Conservation (phyloP, 2,888 invertebrate genomes). For the Hyppa rectilinea region DNA sequence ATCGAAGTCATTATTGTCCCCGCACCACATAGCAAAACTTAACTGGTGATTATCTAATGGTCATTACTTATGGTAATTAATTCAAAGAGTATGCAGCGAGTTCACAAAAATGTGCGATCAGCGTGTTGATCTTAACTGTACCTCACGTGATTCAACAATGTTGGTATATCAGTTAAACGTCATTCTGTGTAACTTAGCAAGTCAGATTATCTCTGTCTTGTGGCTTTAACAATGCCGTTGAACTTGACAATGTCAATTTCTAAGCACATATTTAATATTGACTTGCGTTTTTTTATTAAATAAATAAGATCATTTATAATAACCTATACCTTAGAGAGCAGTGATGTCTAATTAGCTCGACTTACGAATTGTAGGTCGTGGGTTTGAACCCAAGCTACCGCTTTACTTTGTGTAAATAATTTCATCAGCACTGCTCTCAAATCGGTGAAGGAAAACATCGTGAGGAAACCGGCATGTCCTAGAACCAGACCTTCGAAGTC, state of each 20-base stretch:
- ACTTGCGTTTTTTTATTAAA: no score
- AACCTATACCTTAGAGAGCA: no score
- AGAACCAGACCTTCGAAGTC: no score
- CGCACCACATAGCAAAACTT: neutral
- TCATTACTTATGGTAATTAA: conserved; percentile 37
- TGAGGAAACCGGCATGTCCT: no score
- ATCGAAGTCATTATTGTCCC: neutral
- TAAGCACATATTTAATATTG: neutral
- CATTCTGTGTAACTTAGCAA: conserved; percentile 37
- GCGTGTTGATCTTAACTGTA: conserved; percentile 41
- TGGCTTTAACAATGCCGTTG: conserved; percentile 18
- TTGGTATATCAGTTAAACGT: conserved; percentile 31
- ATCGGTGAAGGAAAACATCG: no score
- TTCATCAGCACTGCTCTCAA: no score
- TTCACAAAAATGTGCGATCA: conserved; percentile 49
- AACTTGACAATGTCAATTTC: conserved; percentile 7
- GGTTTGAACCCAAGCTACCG: no score
- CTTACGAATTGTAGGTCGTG: no score
- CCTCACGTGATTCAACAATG: conserved; percentile 19
- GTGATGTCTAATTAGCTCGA: no score
- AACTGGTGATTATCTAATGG: conserved; percentile 2
- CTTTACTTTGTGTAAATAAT: no score
- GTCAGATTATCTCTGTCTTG: conserved; percentile 23
- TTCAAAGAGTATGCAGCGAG: conserved; percentile 9
- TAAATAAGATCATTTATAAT: no score